These are phyloP conservation scores for Sorex maritimensis DNA, from an alignment of 2,797 vertebrate species.

Conservation along the genomic window DNA sequence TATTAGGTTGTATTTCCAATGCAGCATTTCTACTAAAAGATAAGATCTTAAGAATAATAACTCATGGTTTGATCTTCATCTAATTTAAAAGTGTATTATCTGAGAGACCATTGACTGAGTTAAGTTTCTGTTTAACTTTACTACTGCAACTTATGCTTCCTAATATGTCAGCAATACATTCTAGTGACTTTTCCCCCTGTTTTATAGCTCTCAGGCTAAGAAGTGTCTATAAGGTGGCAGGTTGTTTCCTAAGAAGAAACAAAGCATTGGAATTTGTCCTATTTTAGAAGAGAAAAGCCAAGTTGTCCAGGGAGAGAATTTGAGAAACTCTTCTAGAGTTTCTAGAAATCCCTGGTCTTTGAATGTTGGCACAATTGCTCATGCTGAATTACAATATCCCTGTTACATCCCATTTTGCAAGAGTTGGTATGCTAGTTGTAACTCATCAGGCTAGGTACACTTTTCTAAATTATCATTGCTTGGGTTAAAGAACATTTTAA, in stretches of 20 bases:
- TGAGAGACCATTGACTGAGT: conserved; percentile 40
- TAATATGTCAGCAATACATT: conserved; percentile 14
- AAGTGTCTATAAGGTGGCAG: neutral
- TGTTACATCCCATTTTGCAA: neutral
- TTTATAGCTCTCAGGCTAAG: conserved; percentile 8
- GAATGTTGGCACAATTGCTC: neutral
- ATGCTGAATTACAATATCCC: neutral
- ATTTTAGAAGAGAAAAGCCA: conserved; percentile 20
- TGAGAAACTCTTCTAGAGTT: neutral
- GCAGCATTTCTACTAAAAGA: neutral
- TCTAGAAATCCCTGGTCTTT: neutral
- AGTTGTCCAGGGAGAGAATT: neutral
- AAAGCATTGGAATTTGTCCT: neutral
- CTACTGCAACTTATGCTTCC: neutral
- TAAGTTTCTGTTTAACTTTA: conserved; percentile 40
- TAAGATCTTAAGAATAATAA: conserved; percentile 30
- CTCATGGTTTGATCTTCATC: conserved; percentile 1
- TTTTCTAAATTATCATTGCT: neutral
- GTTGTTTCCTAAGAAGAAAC: neutral
- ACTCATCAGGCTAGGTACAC: neutral
- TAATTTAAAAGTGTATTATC: conserved; percentile 25
- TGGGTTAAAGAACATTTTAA: neutral
- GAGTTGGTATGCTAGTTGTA: neutral
- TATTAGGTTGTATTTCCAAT: neutral
- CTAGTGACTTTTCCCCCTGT: neutral